These are phyloP conservation scores for Noctua comes DNA, from an alignment of 2,888 invertebrate species.

Conservation along the genomic window DNA sequence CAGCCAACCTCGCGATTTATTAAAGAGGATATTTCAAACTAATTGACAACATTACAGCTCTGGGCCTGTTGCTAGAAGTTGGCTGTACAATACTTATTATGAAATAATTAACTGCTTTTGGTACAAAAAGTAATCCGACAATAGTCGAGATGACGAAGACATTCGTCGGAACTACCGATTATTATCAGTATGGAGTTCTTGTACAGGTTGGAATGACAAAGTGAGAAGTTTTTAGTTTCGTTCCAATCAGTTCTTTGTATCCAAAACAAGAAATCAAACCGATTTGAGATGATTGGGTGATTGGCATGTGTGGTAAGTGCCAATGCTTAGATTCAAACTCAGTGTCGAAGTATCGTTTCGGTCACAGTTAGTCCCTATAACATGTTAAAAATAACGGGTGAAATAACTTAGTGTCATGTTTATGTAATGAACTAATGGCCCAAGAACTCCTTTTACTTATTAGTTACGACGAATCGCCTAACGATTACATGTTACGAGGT, in stretches of 20 bases:
- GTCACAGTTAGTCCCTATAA: neutral
- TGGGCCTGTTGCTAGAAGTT: slow-evolving; percentile 1
- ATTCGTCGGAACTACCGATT: slow-evolving; percentile 9
- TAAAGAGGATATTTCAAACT: slow-evolving; percentile 1
- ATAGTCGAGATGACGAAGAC: slow-evolving; percentile 10
- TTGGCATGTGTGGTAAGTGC: neutral
- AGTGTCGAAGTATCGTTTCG: slow-evolving; percentile 5
- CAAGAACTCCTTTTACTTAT: slow-evolving; percentile 28
- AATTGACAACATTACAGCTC: slow-evolving; percentile 3
- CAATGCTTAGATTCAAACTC: neutral
- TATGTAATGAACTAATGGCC: slow-evolving; percentile 5
- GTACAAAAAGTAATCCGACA: neutral
- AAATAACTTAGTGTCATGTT: slow-evolving; percentile 42
- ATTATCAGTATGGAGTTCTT: slow-evolving; percentile 26
- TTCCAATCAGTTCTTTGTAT: neutral
- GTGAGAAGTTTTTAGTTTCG: neutral
- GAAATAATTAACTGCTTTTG: slow-evolving; percentile 38
- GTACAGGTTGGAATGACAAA: neutral
- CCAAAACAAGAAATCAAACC: neutral
- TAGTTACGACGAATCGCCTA: slow-evolving; percentile 41
- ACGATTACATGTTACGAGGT: slow-evolving; percentile 36
- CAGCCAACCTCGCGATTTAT: slow-evolving; percentile 3
- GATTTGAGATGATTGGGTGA: neutral
- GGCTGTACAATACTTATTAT: slow-evolving; percentile 18
- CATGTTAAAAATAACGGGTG: slow-evolving; percentile 1